Percentiles rank a stretch among this genome's conserved stretches.
Conservation (phyloP, 2,888 invertebrate genomes). For the Cepaea hortensis region DNA sequence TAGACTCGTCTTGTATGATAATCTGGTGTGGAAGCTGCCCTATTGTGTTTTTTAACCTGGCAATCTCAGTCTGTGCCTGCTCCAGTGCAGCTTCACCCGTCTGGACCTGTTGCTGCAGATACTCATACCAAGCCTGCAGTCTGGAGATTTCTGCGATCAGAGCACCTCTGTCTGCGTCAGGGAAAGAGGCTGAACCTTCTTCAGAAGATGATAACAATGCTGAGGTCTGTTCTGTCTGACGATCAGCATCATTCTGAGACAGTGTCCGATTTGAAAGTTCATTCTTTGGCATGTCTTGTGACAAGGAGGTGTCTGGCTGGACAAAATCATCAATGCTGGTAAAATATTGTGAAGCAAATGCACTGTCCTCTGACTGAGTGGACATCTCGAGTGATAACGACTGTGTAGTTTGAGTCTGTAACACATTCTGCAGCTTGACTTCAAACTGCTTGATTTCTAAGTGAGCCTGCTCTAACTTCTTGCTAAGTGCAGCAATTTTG, state of each 20-base stretch:
- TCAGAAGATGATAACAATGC: neutral
- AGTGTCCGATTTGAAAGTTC: neutral
- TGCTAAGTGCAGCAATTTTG: slow-evolving; percentile 55
- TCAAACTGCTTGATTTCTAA: slow-evolving; percentile 13
- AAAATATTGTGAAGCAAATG: slow-evolving; percentile 25
- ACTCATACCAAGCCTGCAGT: slow-evolving; percentile 42
- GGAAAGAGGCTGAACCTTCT: neutral
- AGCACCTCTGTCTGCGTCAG: slow-evolving; percentile 21
- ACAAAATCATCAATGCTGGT: neutral
- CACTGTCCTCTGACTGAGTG: slow-evolving; percentile 21
- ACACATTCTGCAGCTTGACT: neutral
- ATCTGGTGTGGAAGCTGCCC: slow-evolving; percentile 35
- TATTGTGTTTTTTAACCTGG: neutral
- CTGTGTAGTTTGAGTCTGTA: neutral
- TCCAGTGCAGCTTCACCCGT: slow-evolving; percentile 23
- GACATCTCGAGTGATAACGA: neutral
- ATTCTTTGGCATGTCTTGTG: neutral
- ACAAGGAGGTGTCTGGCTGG: neutral
- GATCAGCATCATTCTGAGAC: neutral
- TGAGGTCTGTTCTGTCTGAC: neutral
- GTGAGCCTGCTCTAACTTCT: slow-evolving; percentile 49
- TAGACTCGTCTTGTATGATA: slow-evolving; percentile 38
- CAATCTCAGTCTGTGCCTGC: slow-evolving; percentile 17
- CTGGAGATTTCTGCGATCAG: slow-evolving; percentile 30
- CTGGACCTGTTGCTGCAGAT: slow-evolving; percentile 35